Conservation (phyloP, 2,888 invertebrate species). For the Gastrophysa polygoni region DNA sequence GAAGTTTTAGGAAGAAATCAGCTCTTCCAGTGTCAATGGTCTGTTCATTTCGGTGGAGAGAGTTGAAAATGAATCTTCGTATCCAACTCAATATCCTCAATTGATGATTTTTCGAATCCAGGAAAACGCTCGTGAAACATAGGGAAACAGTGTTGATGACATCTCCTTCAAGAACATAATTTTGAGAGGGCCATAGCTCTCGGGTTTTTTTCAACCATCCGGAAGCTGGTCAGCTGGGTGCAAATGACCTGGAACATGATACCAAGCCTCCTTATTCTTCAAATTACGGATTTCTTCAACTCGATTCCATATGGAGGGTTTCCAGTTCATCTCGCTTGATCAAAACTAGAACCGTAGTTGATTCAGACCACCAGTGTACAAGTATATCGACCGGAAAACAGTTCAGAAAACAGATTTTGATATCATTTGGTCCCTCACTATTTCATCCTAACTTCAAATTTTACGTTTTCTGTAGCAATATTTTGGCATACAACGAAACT, state of each 20-base stretch:
- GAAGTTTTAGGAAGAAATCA: slow-evolving; percentile 1
- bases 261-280: slow-evolving; percentile 36
- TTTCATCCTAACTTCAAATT: neutral
- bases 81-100: neutral
- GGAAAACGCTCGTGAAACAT: neutral
- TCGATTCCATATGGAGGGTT: slow-evolving; percentile 27
- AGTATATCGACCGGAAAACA: neutral
- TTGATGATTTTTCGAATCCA: slow-evolving; percentile 6
- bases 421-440: neutral
- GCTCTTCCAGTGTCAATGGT: neutral
- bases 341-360: slow-evolving; percentile 5
- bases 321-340: slow-evolving; percentile 41
- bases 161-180: neutral
- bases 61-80: slow-evolving; percentile 1
- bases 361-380: slow-evolving; percentile 8
- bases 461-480: neutral
- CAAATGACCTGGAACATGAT: slow-evolving; percentile 42
- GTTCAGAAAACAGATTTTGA: neutral
- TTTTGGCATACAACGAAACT: neutral
- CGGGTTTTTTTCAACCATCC: slow-evolving; percentile 27
- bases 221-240: slow-evolving; percentile 50
- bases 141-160: neutral
- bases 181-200: neutral
- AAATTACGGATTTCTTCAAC: slow-evolving; percentile 40
- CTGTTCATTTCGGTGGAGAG: neutral